Base-by-base conservation (phyloP, 2,797 vertebrate genomes). In the Emydoidea blandingii region DNA sequence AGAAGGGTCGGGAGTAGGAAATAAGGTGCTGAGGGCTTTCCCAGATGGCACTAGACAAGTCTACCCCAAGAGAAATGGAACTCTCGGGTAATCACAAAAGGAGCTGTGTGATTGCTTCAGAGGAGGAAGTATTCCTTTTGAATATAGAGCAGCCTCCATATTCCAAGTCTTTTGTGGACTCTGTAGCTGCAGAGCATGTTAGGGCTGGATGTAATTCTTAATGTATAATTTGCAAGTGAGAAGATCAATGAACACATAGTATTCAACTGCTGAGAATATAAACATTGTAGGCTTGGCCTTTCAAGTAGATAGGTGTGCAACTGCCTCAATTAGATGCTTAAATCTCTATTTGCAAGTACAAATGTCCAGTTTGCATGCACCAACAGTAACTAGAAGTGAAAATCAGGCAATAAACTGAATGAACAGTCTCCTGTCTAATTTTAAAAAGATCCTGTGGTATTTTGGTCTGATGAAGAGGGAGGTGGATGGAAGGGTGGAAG, bases 191-290 rank as follows among this genome's bases (percentile, higher is more conserved):
- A 41, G 37, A 37, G 37, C 59, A 54, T 57, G 18, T 57, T 78
- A 81, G 18, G 14, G 41, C 21, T 74, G 52, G 56, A 91, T 47
- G 86, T 90, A 56, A 86, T 86, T 79, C 25, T 88, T 92, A 91
- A 83, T 1, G 3, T 44, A 37, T 93, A 56, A 79, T 89, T 87
- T 85, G 21, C 21, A 97, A 95, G 83, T 76, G 79, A 78, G 6
- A 88, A 87, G 85, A 81, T 86, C 10, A 5, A 16, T 86, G 14
- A 12, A 27, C 6, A 15, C 9, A 41, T 14, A 74, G 19, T 83
- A 85, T 82, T 50, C 79, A 82, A 79, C 88, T 92, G 59, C 34
- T 62, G 79, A 81, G 15, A 56, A 74, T 41, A 37, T 44, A 47
- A 1, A 52, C 9, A 37, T 2, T 25, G 44, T 44, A 89, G 27